Conservation (phyloP, 2,797 vertebrate genomes). For the Spinibarbus caldwelli region DNA sequence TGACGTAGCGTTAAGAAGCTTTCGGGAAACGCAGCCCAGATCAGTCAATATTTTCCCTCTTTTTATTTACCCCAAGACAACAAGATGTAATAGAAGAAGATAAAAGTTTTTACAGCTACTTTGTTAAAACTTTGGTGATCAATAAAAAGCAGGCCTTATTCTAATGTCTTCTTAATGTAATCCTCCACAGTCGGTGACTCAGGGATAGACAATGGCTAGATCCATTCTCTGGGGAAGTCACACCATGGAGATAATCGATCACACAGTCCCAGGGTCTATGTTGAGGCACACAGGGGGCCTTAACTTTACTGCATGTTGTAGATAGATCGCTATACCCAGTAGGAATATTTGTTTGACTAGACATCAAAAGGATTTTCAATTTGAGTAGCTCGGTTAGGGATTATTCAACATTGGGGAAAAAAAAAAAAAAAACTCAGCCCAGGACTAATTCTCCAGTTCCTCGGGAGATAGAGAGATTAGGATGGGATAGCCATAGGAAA, state of each 20-base stretch:
- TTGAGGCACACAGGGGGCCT: not conserved
- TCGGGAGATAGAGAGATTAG: slow-evolving; percentile 17
- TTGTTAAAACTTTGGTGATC: slow-evolving; percentile 13
- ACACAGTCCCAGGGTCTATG: not conserved
- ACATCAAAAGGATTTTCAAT: slow-evolving; percentile 29
- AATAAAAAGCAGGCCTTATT: slow-evolving; percentile 12
- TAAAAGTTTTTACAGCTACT: not conserved
- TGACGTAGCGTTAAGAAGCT: too few relatives aligned
- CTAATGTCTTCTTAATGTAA: slow-evolving; percentile 23
- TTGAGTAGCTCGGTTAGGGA: not conserved
- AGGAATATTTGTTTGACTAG: slow-evolving; percentile 23
- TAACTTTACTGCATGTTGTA: slow-evolving; percentile 19
- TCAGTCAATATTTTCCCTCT: not conserved
- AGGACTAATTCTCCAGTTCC: slow-evolving; percentile 8
- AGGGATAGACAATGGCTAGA: not conserved
- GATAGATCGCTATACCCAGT: slow-evolving; percentile 18
- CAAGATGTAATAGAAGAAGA: not conserved
- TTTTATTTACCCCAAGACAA: not conserved
- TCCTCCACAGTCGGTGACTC: slow-evolving; percentile 9
- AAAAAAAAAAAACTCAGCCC: not conserved
- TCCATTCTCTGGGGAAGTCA: slow-evolving; percentile 1
- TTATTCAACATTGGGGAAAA: not conserved
- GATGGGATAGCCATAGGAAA: slow-evolving; percentile 5
- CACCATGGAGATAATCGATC: slow-evolving; percentile 25
- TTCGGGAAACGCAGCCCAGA: too few relatives aligned